Base-by-base conservation (phyloP, 1,140 invertebrate genomes). In the Ectropis grisescens region DNA sequence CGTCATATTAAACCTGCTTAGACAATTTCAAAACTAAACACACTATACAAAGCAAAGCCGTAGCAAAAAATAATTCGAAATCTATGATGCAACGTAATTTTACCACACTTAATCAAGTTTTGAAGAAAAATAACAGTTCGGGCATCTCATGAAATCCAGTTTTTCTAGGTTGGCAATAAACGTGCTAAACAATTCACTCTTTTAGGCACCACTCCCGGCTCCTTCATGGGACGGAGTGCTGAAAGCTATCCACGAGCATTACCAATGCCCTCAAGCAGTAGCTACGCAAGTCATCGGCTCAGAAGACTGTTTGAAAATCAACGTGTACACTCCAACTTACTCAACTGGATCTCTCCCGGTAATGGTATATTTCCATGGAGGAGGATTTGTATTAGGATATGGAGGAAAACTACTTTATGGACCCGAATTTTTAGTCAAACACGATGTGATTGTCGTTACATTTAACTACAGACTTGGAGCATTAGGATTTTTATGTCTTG, bases 241-340 rank as follows among this genome's bases (percentile, higher is more conserved):
- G 11, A 37, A 37, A 30, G 35, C 35, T 9, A 14, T 29, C 1
- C 27, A 37, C 11, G 27, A 29, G 13, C n/a, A n/a, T n/a, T 14
- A 3, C 8, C 15, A 16, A n/a, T 37, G 35, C 14, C 28, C 35
- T 5, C 35, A 37, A 29, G 11, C 22, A 1, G 14, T 28, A 9
- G 2, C 35, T 6, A 4, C 24, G 7, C 27, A 28, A 12, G 19
- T 33, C 9, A 11, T 29, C 5, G 43, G 43, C n/a, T 16, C 15
- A 2, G 34, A 40, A 15, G 33, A 46, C 15, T 45, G 42, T 31
- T 26, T 45, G 10, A 39, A 40, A 32, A 30, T 45, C 2, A 40
- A 45, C 16, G 29, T 46, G 1, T 41, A 46, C 13, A 33, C 25
- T 7, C 37, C 43, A 2, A 11, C 22, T 1, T 19, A 9, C n/a